phyloP scores from a whole-genome alignment of 2,888 invertebrate genomes.

The Agrilus mali region DNA sequence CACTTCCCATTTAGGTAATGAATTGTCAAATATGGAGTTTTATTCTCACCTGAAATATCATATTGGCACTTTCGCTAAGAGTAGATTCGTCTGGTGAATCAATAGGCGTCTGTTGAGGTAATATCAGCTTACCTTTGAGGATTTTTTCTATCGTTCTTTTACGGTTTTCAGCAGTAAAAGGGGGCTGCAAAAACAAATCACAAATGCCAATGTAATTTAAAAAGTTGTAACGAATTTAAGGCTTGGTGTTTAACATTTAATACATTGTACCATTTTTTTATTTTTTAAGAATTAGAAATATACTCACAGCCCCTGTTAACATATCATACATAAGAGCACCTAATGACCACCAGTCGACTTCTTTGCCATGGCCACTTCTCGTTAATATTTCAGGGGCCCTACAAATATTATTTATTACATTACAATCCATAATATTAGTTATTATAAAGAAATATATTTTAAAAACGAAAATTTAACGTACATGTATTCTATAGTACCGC shows the following conservation, averaged over 20 bases:
- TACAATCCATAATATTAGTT: no score
- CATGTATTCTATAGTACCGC: conserved; percentile 99
- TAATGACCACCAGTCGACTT: conserved; percentile 99
- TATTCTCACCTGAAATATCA: conserved; percentile 80
- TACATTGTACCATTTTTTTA: no score
- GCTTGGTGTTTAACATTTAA: background rate
- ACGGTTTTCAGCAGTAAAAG: conserved; percentile 93
- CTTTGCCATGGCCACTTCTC: conserved; percentile 94
- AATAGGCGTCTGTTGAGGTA: conserved; percentile 93
- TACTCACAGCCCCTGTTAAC: conserved; percentile 86
- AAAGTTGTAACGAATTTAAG: background rate
- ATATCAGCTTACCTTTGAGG: conserved; percentile 82
- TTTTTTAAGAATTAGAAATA: background rate
- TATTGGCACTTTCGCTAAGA: conserved; percentile 92
- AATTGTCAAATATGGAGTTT: no score
- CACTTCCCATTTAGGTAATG: no score
- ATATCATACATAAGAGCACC: conserved; percentile 98
- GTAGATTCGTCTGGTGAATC: conserved; percentile 94
- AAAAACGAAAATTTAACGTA: conserved; percentile 41
- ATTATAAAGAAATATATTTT: conserved; percentile 1
- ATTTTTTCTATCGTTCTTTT: conserved; percentile 99
- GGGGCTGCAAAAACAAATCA: conserved; percentile 67
- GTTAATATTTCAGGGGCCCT: conserved; percentile 99
- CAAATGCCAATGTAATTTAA: no score
- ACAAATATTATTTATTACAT: no score